Conservation (phyloP, 2,113 vertebrate species). For the Typhlomys cinereus region DNA sequence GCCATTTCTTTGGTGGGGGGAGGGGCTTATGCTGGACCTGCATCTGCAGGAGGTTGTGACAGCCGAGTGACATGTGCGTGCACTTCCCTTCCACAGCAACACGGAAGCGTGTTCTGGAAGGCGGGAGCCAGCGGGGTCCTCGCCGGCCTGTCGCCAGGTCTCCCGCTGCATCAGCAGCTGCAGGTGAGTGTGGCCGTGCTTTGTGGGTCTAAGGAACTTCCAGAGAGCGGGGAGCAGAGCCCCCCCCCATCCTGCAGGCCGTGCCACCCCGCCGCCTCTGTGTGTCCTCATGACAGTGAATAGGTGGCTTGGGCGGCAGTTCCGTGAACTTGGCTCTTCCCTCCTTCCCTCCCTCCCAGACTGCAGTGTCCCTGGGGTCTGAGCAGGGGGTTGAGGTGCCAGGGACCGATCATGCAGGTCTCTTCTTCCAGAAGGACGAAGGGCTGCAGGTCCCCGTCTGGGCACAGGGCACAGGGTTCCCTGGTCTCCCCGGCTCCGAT, state of each 20-base stretch:
- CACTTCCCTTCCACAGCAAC: slow-evolving; percentile 90
- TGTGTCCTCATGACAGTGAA: neutral
- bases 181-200: slow-evolving; percentile 83
- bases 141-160: slow-evolving; percentile 79
- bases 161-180: slow-evolving; percentile 85
- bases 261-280: neutral
- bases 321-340: neutral
- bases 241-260: neutral
- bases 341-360: neutral
- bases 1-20: neutral
- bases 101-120: slow-evolving; percentile 96
- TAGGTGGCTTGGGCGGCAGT: neutral
- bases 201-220: neutral
- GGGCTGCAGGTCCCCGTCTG: too few species aligned
- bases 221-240: too few species aligned
- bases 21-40: neutral
- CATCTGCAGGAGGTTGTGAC: neutral
- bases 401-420: neutral
- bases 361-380: neutral
- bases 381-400: neutral
- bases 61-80: accelerated
- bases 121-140: slow-evolving; percentile 86
- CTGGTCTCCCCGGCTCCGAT: too few species aligned
- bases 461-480: too few species aligned
- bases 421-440: neutral